Percentiles rank a stretch among this genome's conserved stretches.
These are phyloP conservation scores for Ennomos erosarius DNA, from an alignment of 2,888 invertebrate genomes.

Conservation along the genomic window DNA sequence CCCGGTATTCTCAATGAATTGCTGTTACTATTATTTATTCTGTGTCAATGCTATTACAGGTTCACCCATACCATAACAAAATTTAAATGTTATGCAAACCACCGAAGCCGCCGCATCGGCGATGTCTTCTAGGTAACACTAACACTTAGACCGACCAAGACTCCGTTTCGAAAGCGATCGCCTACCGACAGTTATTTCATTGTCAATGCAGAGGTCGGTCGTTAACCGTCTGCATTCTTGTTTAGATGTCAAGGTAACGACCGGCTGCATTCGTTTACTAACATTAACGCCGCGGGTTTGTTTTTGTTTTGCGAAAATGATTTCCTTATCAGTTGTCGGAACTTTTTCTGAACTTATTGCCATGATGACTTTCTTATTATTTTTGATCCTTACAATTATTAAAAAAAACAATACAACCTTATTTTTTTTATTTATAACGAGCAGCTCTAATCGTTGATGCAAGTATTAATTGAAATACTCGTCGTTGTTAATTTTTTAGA, in stretches of 20 bases:
- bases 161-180: slow-evolving; percentile 31
- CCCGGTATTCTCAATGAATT: too few species aligned
- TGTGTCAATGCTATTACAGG: too few species aligned
- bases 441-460: too few species aligned
- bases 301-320: slow-evolving; percentile 3
- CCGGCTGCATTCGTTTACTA: slow-evolving; percentile 57
- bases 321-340: too few species aligned
- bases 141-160: slow-evolving; percentile 14
- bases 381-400: too few species aligned
- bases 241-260: slow-evolving; percentile 61
- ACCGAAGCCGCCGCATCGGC: not conserved
- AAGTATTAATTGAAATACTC: too few species aligned
- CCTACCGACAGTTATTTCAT: slow-evolving; percentile 45
- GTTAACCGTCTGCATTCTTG: slow-evolving; percentile 64
- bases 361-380: too few species aligned
- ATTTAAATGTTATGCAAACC: slow-evolving; percentile 18
- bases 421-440: too few species aligned
- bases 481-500: too few species aligned
- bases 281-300: slow-evolving; percentile 10
- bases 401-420: too few species aligned
- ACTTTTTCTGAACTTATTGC: too few species aligned
- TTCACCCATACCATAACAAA: not conserved
- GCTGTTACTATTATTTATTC: too few species aligned
- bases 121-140: slow-evolving; percentile 14
- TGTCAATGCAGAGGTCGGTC: slow-evolving; percentile 63